These are phyloP conservation scores for Sorex araneus DNA, from an alignment of 2,113 vertebrate genomes.

Conservation along the genomic window DNA sequence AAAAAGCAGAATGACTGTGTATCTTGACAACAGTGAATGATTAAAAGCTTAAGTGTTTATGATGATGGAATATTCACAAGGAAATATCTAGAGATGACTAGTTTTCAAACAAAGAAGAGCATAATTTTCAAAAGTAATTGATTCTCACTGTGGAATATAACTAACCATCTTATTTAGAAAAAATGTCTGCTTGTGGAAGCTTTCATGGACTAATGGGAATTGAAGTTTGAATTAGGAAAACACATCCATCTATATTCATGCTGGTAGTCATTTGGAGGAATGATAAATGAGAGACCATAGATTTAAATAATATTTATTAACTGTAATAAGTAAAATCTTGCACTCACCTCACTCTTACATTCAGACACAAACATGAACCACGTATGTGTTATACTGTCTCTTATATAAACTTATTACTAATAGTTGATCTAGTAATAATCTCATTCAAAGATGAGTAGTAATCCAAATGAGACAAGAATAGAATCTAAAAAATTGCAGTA, in stretches of 20 bases:
- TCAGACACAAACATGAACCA: background rate
- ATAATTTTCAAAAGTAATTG: conserved; percentile 41
- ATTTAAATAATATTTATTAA: conserved; percentile 44
- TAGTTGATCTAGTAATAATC: background rate
- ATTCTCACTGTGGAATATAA: conserved; percentile 11
- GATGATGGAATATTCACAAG: background rate
- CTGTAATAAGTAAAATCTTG: background rate
- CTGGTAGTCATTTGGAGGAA: conserved; percentile 34
- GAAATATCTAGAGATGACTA: conserved; percentile 16
- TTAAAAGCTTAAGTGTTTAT: background rate
- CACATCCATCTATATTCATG: background rate
- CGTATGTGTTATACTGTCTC: background rate
- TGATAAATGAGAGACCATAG: conserved; percentile 49
- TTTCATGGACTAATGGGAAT: conserved; percentile 18
- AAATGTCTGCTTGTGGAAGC: background rate
- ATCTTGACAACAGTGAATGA: background rate
- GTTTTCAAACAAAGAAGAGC: conserved; percentile 46
- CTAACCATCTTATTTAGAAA: conserved; percentile 61
- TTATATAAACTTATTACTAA: background rate
- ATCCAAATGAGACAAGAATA: conserved; percentile 14
- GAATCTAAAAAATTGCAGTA: background rate
- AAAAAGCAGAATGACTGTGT: conserved; percentile 34
- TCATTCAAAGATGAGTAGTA: conserved; percentile 61
- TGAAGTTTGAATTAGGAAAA: conserved; percentile 36
- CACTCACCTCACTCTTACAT: background rate